Base-by-base conservation (phyloP, 2,113 vertebrate species). In the Mustelus asterias region DNA sequence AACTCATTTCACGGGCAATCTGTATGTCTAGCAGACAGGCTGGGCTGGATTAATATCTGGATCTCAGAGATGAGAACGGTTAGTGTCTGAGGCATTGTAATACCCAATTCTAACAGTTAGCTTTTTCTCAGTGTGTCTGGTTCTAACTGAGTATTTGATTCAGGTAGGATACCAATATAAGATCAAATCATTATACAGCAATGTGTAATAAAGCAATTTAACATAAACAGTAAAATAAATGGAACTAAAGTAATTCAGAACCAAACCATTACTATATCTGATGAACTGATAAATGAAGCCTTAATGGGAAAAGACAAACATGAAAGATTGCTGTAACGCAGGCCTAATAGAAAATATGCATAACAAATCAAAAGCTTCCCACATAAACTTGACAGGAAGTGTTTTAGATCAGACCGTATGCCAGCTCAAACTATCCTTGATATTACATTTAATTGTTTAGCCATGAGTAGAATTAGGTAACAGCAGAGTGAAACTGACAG, bases 251-350 rank as follows among this genome's bases (percentile, higher is more conserved):
- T 96, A 97, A 97, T 96, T 96, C 95, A 96, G 95, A 96, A 67
- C 70, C 95, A 96, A 96, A 96, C 96, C 96, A 96, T 97, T 97
- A 97, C 97, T 97, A 97, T 96, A 97, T 95, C 95, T 96, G 96
- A 97, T 96, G 97, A 96, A 96, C 89, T 97, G 95, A 96, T 95
- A 97, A 86, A 97, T 97, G 96, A 97, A 98, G 97, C 96, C 97
- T 98, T 97, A 97, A 97, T 97, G 96, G 96, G 0, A 3, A 97
- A 97, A 97, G 97, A 96, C 96, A 97, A 97, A 97, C 96, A 97
- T 96, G 95, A 97, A 97, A 98, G 97, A 97, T 97, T 97, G 95
- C 11, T 97, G 96, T 97, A 98, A 97, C 97, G 97, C 97, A 97
- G 96, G 96, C 5, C 96, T 96, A 97, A 98, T 97, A 95, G 97